Conservation (phyloP, 2,797 vertebrate species). For the Pterois miles region DNA sequence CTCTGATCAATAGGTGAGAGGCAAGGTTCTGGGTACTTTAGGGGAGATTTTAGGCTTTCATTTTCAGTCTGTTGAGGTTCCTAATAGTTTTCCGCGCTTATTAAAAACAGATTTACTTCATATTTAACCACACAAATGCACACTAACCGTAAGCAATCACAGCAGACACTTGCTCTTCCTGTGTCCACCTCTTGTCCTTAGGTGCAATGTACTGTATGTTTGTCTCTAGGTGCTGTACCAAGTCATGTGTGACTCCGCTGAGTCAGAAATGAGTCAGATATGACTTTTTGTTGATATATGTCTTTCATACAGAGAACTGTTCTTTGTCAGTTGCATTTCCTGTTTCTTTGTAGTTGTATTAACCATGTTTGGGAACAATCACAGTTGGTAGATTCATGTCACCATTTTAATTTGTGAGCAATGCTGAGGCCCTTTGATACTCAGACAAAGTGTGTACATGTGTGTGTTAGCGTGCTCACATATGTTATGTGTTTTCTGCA, state of each 20-base stretch:
- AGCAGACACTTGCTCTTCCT: constrained; percentile 54
- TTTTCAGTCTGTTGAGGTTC: constrained; percentile 65
- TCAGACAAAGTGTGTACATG: constrained; percentile 29
- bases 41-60: constrained; percentile 32
- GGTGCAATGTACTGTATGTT: constrained; percentile 58
- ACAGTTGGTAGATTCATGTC: constrained; percentile 22
- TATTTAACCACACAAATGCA: constrained; percentile 36
- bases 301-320: constrained; percentile 32
- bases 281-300: constrained; percentile 26
- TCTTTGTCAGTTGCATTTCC: constrained; percentile 32
- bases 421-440: constrained; percentile 46
- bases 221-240: constrained; percentile 61
- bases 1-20: constrained; percentile 47
- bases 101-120: constrained; percentile 59
- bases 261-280: constrained; percentile 21
- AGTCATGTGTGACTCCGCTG: constrained; percentile 46
- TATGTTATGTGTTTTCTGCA: no score
- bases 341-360: constrained; percentile 10
- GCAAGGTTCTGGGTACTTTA: constrained; percentile 37
- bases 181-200: constrained; percentile 62
- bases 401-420: constrained; percentile 39
- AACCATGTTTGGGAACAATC: constrained; percentile 57
- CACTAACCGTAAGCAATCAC: constrained; percentile 57
- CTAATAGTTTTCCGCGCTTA: constrained; percentile 59
- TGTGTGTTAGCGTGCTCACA: background rate